Percentiles rank a stretch among this genome's conserved stretches.
phyloP scores from a whole-genome alignment of 2,888 invertebrate species.

The Anorthoa munda region DNA sequence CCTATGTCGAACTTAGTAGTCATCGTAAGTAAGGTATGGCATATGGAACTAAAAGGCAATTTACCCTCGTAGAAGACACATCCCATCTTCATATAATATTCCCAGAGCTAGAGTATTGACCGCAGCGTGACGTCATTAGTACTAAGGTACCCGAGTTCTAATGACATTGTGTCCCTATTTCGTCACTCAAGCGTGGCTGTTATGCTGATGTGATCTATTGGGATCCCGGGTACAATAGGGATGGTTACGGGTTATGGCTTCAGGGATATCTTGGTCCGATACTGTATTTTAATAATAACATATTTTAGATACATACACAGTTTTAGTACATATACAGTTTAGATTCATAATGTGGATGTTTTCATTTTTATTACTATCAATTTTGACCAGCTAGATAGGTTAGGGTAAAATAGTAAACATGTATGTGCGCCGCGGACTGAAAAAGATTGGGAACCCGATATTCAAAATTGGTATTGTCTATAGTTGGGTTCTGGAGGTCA shows the following conservation, averaged over 20 bases:
- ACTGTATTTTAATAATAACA: constrained; percentile 3
- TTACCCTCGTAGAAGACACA: constrained; percentile 3
- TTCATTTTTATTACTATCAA: too few relatives aligned
- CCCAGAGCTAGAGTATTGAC: not conserved
- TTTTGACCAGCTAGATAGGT: too few relatives aligned
- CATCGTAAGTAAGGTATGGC: not conserved
- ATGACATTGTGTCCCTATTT: constrained; percentile 26
- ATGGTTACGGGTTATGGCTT: not conserved
- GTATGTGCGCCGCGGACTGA: too few relatives aligned
- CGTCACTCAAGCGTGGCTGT: constrained; percentile 4
- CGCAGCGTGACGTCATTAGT: constrained; percentile 27
- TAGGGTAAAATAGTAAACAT: too few relatives aligned
- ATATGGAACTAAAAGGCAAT: constrained; percentile 2
- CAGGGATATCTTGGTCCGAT: not conserved
- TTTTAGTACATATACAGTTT: not conserved
- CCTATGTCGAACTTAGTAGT: not conserved
- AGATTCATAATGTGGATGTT: not conserved
- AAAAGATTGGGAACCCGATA: too few relatives aligned
- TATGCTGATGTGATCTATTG: constrained; percentile 4
- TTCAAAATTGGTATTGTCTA: too few relatives aligned
- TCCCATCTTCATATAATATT: constrained; percentile 7
- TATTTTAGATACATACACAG: too few relatives aligned
- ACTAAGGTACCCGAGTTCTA: constrained; percentile 22
- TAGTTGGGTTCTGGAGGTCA: not conserved
- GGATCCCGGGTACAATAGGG: not conserved